Evolutionary conservation across 2,888 invertebrate genomes (phyloP).

Genomic region (Callyntrura guangdongensis): DNA sequence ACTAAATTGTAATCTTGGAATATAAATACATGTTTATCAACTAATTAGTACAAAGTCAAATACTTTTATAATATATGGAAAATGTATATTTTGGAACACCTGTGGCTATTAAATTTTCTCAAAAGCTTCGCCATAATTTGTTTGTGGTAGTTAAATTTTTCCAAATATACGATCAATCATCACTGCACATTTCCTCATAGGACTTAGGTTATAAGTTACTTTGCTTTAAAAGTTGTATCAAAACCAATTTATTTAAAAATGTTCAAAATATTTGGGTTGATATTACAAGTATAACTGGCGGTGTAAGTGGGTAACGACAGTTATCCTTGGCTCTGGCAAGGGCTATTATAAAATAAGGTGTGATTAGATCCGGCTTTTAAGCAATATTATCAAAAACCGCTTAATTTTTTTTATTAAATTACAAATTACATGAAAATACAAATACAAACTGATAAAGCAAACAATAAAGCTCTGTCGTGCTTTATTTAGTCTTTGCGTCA

Average conservation of each 20-base stretch:
- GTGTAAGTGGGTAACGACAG: too few species aligned
- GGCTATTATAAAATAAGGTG: too few species aligned
- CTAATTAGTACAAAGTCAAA: background rate
- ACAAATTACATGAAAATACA: background rate
- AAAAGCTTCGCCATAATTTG: slow-evolving; percentile 2
- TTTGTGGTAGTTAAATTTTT: background rate
- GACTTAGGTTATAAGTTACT: background rate
- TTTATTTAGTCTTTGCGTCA: slow-evolving; percentile 24
- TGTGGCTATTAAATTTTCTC: slow-evolving; percentile 27
- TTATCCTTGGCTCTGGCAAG: too few species aligned
- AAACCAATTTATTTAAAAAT: background rate
- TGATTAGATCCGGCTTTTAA: too few species aligned
- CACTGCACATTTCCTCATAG: background rate
- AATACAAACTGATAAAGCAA: background rate
- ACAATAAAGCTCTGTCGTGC: slow-evolving; percentile 18
- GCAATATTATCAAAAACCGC: too few species aligned
- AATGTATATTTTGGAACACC: slow-evolving; percentile 22
- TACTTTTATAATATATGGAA: background rate
- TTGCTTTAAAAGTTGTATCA: background rate
- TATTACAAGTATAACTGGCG: too few species aligned
- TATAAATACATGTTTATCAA: background rate
- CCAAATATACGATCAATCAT: background rate
- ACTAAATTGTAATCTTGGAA: background rate
- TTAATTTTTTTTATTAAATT: too few species aligned
- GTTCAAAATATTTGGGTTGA: background rate